Conservation (phyloP, 2,888 invertebrate species). For the Calliopum simillimum region DNA sequence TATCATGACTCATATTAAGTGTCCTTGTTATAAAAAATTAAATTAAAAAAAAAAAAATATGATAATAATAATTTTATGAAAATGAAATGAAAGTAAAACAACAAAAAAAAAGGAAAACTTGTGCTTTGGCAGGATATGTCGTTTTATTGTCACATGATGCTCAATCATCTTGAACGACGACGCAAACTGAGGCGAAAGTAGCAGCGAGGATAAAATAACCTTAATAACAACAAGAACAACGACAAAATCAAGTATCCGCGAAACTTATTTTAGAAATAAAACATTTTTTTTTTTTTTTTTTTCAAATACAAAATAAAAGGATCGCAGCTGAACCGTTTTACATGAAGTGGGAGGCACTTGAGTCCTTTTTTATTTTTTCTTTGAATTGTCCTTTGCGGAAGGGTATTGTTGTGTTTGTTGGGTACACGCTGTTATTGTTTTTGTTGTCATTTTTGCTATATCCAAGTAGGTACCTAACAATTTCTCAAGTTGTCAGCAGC, state of each 20-base stretch:
- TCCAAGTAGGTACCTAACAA: neutral
- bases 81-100: constrained; percentile 7
- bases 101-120: constrained; percentile 19
- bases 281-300: neutral
- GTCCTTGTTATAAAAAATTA: constrained; percentile 20
- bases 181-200: neutral
- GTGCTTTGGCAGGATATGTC: constrained; percentile 46
- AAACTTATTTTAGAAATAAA: constrained; percentile 11
- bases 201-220: constrained; percentile 3
- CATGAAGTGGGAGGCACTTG: constrained; percentile 27
- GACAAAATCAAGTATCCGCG: neutral
- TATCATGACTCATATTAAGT: constrained; percentile 8
- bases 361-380: neutral
- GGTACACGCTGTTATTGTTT: neutral
- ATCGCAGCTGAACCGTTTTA: constrained; percentile 8
- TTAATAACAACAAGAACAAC: neutral
- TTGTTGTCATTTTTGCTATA: neutral
- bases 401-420: neutral
- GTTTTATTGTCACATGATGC: constrained; percentile 48
- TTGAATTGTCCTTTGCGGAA: neutral
- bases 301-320: neutral
- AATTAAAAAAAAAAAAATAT: constrained; percentile 20
- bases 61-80: constrained; percentile 4
- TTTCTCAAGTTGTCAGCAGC: neutral
- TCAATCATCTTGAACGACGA: constrained; percentile 44